Percentiles rank a stretch among this genome's conserved stretches.
phyloP scores from a whole-genome alignment of 2,888 invertebrate species.

The Eupithecia tripunctaria region DNA sequence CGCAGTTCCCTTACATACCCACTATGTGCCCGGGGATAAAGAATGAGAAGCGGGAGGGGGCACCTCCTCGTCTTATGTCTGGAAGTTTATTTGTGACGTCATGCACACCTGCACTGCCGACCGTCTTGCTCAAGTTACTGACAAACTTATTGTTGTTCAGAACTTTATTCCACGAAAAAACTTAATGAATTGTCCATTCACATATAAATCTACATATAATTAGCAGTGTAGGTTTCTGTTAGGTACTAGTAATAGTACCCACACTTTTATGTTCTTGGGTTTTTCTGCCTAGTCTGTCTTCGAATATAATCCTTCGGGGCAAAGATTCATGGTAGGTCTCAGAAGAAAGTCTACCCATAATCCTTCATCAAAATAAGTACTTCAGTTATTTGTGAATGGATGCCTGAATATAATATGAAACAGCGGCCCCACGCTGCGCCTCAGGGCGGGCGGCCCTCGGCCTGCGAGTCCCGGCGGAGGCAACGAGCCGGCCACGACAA shows the following conservation, averaged over 20 bases:
- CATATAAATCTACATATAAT: too few relatives aligned
- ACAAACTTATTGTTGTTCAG: not conserved
- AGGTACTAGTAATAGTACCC: too few relatives aligned
- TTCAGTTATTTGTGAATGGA: not conserved
- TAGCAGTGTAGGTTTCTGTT: too few relatives aligned
- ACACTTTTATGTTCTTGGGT: not conserved
- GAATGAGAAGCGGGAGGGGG: not conserved
- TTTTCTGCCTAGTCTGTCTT: not conserved
- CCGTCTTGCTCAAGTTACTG: not conserved
- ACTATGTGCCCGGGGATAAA: not conserved
- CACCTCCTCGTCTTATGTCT: not conserved
- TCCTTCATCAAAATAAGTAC: not conserved
- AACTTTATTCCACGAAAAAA: not conserved
- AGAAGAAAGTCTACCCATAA: not conserved
- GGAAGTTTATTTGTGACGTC: not conserved
- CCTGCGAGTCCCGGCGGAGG: conserved; percentile 40
- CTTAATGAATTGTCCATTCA: too few relatives aligned
- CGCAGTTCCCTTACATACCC: not conserved
- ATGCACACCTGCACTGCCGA: conserved; percentile 1
- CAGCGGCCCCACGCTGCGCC: not conserved
- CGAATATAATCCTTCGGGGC: not conserved
- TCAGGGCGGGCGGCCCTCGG: conserved; percentile 3
- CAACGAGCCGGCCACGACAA: conserved; percentile 56
- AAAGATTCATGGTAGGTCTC: not conserved
- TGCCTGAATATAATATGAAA: not conserved